phyloP scores from a whole-genome alignment of 2,113 vertebrate genomes.

The Brachypodius melanocephalos region DNA sequence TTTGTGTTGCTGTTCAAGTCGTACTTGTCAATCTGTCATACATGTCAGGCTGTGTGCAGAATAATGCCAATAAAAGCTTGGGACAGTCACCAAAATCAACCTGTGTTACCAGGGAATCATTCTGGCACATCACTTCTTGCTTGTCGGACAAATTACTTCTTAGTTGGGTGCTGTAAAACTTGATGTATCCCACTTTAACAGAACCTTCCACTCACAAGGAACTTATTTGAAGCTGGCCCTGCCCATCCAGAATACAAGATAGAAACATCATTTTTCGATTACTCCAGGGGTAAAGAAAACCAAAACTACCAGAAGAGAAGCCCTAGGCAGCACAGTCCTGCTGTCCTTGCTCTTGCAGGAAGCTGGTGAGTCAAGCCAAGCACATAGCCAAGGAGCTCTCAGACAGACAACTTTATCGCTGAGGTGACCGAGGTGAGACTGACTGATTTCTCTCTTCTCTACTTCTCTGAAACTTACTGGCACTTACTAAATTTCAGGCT shows the following conservation, averaged over 20 bases:
- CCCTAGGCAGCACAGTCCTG: background rate
- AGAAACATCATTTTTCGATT: background rate
- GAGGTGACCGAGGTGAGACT: fast-evolving
- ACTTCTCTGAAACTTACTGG: background rate
- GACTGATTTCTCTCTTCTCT: background rate
- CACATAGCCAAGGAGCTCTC: background rate
- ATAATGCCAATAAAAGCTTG: background rate
- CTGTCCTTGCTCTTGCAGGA: background rate
- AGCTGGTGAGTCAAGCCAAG: background rate
- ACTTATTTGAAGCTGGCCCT: background rate
- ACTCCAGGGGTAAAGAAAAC: background rate
- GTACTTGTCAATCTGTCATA: background rate
- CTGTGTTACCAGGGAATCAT: background rate
- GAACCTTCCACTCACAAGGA: background rate
- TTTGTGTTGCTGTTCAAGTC: background rate
- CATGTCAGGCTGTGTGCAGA: background rate
- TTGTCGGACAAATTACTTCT: background rate
- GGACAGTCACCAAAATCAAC: background rate
- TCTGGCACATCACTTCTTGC: background rate
- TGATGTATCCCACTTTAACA: background rate
- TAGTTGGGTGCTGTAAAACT: background rate
- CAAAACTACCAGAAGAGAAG: background rate
- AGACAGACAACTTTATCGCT: background rate
- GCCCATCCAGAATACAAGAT: background rate
- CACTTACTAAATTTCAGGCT: background rate